These are phyloP conservation scores for Cyanocitta stelleri DNA, from an alignment of 2,113 vertebrate species.

Conservation along the genomic window DNA sequence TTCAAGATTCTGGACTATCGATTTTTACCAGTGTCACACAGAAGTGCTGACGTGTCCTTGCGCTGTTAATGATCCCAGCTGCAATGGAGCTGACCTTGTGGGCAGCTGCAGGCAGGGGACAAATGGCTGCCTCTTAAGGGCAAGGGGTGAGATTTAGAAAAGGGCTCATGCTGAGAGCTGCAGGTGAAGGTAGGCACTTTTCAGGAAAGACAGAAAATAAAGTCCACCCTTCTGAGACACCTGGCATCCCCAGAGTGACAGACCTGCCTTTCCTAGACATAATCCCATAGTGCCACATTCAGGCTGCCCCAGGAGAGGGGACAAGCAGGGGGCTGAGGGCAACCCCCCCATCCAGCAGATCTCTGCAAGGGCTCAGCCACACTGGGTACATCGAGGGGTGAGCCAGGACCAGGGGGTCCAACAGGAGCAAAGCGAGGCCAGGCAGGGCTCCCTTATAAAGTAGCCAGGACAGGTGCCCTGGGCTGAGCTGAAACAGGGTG, in stretches of 20 bases:
- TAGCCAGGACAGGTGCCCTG: background rate
- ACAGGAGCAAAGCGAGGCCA: background rate
- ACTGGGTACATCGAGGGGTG: background rate
- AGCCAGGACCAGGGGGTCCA: background rate
- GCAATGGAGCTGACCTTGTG: background rate
- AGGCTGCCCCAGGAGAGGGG: background rate
- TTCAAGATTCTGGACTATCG: accelerated
- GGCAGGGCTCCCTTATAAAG: background rate
- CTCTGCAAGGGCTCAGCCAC: background rate
- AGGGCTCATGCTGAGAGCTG: accelerated
- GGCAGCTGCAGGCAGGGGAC: background rate
- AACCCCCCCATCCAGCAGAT: background rate
- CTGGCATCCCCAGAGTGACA: background rate
- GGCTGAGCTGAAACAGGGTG: background rate
- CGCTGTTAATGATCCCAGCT: background rate
- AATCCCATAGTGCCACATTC: background rate
- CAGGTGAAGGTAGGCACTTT: background rate
- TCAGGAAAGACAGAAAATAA: background rate
- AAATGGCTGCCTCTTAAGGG: background rate
- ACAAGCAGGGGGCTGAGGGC: background rate
- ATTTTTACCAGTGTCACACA: background rate
- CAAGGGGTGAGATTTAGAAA: background rate
- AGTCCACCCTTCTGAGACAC: background rate
- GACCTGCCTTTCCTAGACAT: background rate
- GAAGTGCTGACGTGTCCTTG: background rate